Evolutionary conservation across 2,797 vertebrate species (phyloP), one percentile per base, ranked within the genome.

Genomic region (Acanthis flammea): DNA sequence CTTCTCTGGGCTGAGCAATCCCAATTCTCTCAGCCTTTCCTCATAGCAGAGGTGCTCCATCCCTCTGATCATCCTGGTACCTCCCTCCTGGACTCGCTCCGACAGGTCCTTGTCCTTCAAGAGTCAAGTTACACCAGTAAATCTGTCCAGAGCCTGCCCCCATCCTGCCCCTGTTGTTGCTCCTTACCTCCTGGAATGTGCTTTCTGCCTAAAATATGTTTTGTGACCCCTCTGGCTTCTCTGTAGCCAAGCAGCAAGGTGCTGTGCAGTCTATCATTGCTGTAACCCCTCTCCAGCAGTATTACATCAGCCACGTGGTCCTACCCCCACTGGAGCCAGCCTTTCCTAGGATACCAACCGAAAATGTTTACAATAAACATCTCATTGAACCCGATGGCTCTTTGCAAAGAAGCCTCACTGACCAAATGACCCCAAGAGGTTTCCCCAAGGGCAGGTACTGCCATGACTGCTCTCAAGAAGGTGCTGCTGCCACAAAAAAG

Each of bases 311-410:
- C 53, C 68, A 66, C 1, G 3, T 22, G 31, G 48, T 44, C 48
- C 79, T 39, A 68, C 5, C 73, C 47, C 3, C 0, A 14, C 3
- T 70, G 45, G 66, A 94, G 76, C 35, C 6, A 1, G 23, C 76
- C 25, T 73, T 76, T 17, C 57, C 37, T 7, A 55, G 66, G 21
- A 73, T 24, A 68, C 35, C 73, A 78, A 13, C 28, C 35, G 30
- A 45, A 89, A 72, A 41, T 4, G 61, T 95, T 96, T 92, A 90
- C 87, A 92, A 95, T 96, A 96, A 95, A 96, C 12, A 3, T 87
- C 62, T 72, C 58, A 1, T 42, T 88, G 66, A 66, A 85, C 27
- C 54, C 27, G 39, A 19, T 78, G 27, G 37, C 44, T 55, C 53
- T 58, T 35, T 94, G 89, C 73, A 83, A 79, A 67, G 73, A 61